A percentile compares a stretch with the other conserved stretches of the same genome.
Evolutionary conservation across 2,113 vertebrate species (phyloP).

Genomic region (Puma concolor): DNA sequence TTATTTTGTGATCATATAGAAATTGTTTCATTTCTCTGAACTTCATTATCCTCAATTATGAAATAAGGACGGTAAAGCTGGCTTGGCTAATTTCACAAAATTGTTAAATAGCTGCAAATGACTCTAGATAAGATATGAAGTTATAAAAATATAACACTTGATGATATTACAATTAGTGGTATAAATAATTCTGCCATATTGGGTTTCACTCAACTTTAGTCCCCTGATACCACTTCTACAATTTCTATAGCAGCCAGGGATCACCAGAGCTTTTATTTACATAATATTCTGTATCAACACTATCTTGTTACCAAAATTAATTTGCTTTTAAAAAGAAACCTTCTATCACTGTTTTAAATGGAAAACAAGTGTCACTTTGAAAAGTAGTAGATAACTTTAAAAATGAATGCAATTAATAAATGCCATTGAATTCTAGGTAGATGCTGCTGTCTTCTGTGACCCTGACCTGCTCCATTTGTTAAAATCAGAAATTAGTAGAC

Average conservation of each 20-base stretch:
- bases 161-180: background rate
- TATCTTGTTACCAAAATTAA: background rate
- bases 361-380: background rate
- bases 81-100: background rate
- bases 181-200: background rate
- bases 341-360: conserved; percentile 22
- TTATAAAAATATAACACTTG: background rate
- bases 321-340: background rate
- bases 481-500: conserved; percentile 10
- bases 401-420: conserved; percentile 23
- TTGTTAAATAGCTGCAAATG: background rate
- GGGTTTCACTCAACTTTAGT: background rate
- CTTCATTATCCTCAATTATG: background rate
- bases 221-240: background rate
- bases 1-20: background rate
- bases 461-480: background rate
- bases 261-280: background rate
- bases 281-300: background rate
- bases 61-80: background rate
- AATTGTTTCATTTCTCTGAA: background rate
- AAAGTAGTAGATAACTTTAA: background rate
- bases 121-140: background rate
- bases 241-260: background rate
- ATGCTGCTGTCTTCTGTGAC: background rate
- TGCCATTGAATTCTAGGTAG: conserved; percentile 16